Percentiles rank a stretch among this genome's conserved stretches.
Evolutionary conservation across 2,113 vertebrate genomes (phyloP).

Genomic region (Phycodurus eques): DNA sequence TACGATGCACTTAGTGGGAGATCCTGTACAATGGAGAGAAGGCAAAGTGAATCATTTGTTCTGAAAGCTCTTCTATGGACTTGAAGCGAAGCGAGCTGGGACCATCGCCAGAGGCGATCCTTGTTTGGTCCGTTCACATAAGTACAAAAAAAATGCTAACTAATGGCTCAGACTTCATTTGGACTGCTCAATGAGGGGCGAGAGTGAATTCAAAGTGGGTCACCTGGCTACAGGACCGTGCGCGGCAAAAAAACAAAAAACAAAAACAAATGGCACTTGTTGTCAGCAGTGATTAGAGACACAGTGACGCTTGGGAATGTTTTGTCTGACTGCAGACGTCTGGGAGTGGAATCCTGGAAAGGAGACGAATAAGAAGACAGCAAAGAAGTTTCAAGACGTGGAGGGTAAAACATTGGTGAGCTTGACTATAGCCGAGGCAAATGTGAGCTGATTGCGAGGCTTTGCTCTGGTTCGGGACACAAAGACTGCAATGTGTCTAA

Average conservation of each 20-base stretch:
- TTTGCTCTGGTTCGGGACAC: no score
- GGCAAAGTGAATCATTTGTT: not conserved
- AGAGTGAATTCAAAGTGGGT: not conserved
- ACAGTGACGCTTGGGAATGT: slow-evolving; percentile 11
- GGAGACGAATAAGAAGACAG: no score
- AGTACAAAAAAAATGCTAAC: not conserved
- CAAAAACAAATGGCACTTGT: not conserved
- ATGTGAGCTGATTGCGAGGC: not conserved
- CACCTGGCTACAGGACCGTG: not conserved
- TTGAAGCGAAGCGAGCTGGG: not conserved
- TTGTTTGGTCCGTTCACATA: not conserved
- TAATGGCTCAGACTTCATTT: not conserved
- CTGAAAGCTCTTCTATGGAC: not conserved
- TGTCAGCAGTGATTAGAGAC: not conserved
- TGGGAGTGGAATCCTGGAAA: slow-evolving; percentile 4
- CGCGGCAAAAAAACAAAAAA: not conserved
- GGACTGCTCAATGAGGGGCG: not conserved
- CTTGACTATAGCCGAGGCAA: not conserved
- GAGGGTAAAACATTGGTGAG: not conserved
- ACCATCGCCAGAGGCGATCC: not conserved
- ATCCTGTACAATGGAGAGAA: not conserved
- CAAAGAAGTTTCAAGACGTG: no score
- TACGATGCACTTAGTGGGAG: not conserved
- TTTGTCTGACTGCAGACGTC: not conserved
- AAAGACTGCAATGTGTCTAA: not conserved